phyloP scores from a whole-genome alignment of 1,140 invertebrate genomes.

The Amphibalanus amphitrite region DNA sequence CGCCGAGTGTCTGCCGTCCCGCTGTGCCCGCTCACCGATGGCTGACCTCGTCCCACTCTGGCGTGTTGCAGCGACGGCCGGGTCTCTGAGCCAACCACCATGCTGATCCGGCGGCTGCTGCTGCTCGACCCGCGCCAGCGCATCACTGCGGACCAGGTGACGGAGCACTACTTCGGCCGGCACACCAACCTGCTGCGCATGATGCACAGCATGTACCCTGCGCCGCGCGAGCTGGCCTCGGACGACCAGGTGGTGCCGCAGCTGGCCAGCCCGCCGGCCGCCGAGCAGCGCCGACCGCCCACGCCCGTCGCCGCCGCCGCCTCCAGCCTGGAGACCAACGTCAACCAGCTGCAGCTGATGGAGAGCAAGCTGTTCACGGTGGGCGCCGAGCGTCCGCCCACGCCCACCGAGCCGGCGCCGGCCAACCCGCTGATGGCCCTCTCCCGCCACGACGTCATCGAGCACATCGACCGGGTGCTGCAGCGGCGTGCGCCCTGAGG shows the following conservation, averaged over 20 bases:
- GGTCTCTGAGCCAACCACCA: constrained; percentile 36
- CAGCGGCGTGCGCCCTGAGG: too few species aligned
- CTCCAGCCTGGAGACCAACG: not conserved
- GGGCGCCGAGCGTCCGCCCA: too few species aligned
- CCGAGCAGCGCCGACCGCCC: not conserved
- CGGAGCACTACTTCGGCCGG: constrained; percentile 22
- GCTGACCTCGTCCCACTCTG: too few species aligned
- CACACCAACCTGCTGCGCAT: not conserved
- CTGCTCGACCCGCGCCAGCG: constrained; percentile 37
- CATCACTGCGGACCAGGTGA: constrained; percentile 38
- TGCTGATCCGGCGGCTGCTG: constrained; percentile 37
- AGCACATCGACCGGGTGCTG: too few species aligned
- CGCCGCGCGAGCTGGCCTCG: not conserved
- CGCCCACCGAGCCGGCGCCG: too few species aligned
- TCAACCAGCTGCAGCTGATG: too few species aligned
- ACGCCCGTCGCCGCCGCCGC: too few species aligned
- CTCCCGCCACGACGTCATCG: too few species aligned
- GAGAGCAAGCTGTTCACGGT: too few species aligned
- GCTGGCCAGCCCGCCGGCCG: not conserved
- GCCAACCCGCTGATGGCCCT: too few species aligned
- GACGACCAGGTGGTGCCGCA: constrained; percentile 4
- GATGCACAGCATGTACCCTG: not conserved
- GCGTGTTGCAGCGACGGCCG: constrained; percentile 34
- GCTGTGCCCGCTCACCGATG: constrained; percentile 2
- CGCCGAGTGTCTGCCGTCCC: not conserved